phyloP scores from a whole-genome alignment of 1,140 invertebrate genomes.

The Halyomorpha halys region DNA sequence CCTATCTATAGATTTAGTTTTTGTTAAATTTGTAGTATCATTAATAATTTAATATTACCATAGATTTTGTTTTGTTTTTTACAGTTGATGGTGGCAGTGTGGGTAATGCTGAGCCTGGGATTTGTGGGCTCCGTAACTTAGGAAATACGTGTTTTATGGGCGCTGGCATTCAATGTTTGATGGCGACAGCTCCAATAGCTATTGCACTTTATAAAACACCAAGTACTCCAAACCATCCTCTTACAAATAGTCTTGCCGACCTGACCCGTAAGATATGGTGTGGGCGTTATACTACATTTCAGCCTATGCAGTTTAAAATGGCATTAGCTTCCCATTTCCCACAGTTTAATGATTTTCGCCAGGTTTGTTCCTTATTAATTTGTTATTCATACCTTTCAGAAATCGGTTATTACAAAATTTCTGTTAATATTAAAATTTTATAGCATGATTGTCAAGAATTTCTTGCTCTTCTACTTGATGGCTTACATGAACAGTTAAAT shows the following conservation, averaged over 20 bases:
- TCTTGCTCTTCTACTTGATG: conserved; percentile 53
- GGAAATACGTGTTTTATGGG: conserved; percentile 67
- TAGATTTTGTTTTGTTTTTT: neutral
- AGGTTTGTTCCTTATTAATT: conserved; percentile 37
- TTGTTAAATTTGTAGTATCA: too few relatives aligned
- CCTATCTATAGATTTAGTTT: too few relatives aligned
- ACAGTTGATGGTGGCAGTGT: conserved; percentile 19
- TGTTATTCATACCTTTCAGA: neutral
- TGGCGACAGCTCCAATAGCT: conserved; percentile 44
- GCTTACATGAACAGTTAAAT: conserved; percentile 57
- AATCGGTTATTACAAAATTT: neutral
- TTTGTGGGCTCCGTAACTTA: conserved; percentile 53
- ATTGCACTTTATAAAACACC: conserved; percentile 46
- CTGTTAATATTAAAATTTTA: neutral
- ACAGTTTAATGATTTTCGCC: conserved; percentile 53
- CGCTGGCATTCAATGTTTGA: conserved; percentile 53
- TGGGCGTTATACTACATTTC: conserved; percentile 45
- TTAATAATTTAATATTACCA: too few relatives aligned
- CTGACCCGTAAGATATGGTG: conserved; percentile 53
- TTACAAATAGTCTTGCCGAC: conserved; percentile 45
- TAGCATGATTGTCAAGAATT: conserved; percentile 69
- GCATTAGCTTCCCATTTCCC: conserved; percentile 49
- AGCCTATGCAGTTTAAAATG: conserved; percentile 51
- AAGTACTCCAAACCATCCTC: conserved; percentile 34
- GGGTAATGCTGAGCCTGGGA: conserved; percentile 38